Percentiles rank a stretch among this genome's conserved stretches.
phyloP scores from a whole-genome alignment of 2,797 vertebrate species.

The Labeo calbasu region DNA sequence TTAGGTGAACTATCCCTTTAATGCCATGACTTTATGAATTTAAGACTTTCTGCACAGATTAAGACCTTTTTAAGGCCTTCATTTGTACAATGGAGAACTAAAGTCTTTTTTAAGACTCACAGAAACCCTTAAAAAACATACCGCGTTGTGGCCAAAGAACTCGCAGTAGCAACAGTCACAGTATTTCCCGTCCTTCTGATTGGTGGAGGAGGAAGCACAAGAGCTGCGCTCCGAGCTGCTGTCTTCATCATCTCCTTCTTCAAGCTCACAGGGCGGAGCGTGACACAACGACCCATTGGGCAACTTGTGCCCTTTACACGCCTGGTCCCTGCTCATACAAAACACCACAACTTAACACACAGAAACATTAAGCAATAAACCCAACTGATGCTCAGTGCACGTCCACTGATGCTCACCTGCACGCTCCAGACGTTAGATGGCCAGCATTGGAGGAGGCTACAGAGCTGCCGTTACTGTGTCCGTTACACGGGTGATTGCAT shows the following conservation, averaged over 20 bases:
- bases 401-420: constrained; percentile 81
- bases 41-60: background rate
- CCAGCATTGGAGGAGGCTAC: constrained; percentile 81
- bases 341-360: constrained; percentile 16
- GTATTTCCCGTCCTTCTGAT: constrained; percentile 98
- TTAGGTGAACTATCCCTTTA: background rate
- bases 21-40: background rate
- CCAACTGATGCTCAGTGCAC: background rate
- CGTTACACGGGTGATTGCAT: constrained; percentile 93
- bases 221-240: constrained; percentile 98
- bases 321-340: constrained; percentile 83
- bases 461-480: constrained; percentile 85
- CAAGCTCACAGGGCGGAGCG: constrained; percentile 86
- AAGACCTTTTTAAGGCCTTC: background rate
- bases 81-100: background rate
- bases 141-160: constrained; percentile 99
- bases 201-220: constrained; percentile 95
- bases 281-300: constrained; percentile 90
- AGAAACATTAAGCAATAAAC: background rate
- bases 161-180: constrained; percentile 99
- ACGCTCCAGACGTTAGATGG: constrained; percentile 83
- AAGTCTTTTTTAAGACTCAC: background rate
- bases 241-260: constrained; percentile 97
- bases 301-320: constrained; percentile 96
- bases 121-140: constrained; percentile 63